Evolutionary conservation across 2,888 invertebrate genomes (phyloP), one percentile per base, ranked within the genome.

Genomic region (Pterobdella sp.): DNA sequence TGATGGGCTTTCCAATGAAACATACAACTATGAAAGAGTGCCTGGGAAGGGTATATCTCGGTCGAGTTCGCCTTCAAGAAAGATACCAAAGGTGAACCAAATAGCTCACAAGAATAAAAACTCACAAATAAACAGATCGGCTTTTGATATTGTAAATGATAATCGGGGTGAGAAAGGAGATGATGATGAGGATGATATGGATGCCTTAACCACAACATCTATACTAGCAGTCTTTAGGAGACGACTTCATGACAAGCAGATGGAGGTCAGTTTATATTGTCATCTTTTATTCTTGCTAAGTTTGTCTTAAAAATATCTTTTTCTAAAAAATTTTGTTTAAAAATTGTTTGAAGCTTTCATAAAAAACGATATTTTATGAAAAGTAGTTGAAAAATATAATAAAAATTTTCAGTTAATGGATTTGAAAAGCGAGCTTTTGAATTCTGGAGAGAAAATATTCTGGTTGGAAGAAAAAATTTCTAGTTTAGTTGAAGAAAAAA

Each of bases 341-440:
- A n/a, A n/a, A n/a, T n/a, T n/a, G n/a, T n/a, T n/a, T n/a, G n/a
- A n/a, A n/a, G n/a, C n/a, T n/a, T n/a, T n/a, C n/a, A n/a, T n/a
- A n/a, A n/a, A n/a, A n/a, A n/a, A n/a, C n/a, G n/a, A n/a, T n/a
- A n/a, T n/a, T n/a, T n/a, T n/a, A n/a, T n/a, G n/a, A n/a, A n/a
- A n/a, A n/a, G n/a, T n/a, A n/a, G n/a, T n/a, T n/a, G n/a, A n/a
- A n/a, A n/a, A n/a, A n/a, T n/a, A n/a, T n/a, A n/a, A n/a, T n/a
- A n/a, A n/a, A n/a, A n/a, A n/a, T n/a, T n/a, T n/a, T 22, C 60
- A 56, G 60, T n/a, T 56, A 26, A 56, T 56, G 60, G 60, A 56
- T 26, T 22, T 56, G 60, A 56, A 56, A 26, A 56, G 60, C n/a
- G 60, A 56, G 60, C 10, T 56, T 22, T n/a, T 56, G 60, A 56